phyloP scores from a whole-genome alignment of 2,797 vertebrate genomes.

The Aulostomus chinensis region DNA sequence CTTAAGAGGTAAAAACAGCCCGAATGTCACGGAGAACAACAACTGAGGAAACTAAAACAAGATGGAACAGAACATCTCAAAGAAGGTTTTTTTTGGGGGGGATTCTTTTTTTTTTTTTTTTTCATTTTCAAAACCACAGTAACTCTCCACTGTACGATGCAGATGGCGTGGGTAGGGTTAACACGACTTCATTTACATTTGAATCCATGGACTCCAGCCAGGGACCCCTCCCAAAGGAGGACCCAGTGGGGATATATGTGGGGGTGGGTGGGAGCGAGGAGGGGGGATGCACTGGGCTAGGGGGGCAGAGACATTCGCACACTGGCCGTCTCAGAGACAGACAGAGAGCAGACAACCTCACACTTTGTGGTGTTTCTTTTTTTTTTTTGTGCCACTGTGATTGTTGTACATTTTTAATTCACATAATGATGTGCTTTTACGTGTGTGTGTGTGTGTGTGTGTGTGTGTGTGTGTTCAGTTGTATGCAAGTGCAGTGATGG shows the following conservation, averaged over 20 bases:
- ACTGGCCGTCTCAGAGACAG: conserved; percentile 67
- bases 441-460: conserved; percentile 6
- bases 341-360: conserved; percentile 39
- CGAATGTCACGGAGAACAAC: conserved; percentile 49
- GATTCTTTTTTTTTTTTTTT: conserved; percentile 19
- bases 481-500: conserved; percentile 44
- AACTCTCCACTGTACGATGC: conserved; percentile 81
- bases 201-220: conserved; percentile 81
- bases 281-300: conserved; percentile 82
- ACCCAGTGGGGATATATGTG: conserved; percentile 78
- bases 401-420: conserved; percentile 15
- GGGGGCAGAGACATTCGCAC: conserved; percentile 82
- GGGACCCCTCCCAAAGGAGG: conserved; percentile 84
- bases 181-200: conserved; percentile 82
- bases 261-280: conserved; percentile 27
- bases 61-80: conserved; percentile 60
- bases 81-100: conserved; percentile 29
- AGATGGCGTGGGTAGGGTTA: conserved; percentile 80
- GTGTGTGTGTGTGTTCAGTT: conserved; percentile 27
- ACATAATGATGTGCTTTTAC: conserved; percentile 9
- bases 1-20: conserved; percentile 44
- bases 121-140: conserved; percentile 72
- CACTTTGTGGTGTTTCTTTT: not conserved
- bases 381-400: conserved; percentile 14
- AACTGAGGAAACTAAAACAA: conserved; percentile 55